Conservation (phyloP, 2,888 invertebrate genomes). For the Eledona agricola region DNA sequence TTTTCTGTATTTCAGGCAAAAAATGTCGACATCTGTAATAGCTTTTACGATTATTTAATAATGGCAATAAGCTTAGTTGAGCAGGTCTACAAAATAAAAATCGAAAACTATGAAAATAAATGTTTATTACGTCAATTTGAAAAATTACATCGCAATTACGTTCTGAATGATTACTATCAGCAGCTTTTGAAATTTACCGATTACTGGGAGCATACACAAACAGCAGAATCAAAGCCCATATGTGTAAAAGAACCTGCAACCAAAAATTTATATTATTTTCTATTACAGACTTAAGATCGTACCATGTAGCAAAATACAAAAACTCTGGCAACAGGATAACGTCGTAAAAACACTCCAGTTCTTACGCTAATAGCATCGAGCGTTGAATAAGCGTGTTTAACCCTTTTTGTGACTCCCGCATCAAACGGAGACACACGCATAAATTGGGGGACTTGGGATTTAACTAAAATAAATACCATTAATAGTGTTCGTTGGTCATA, state of each 20-base stretch:
- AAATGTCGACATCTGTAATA: too few species aligned
- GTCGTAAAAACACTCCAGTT: slow-evolving; percentile 79
- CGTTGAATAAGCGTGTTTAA: slow-evolving; percentile 80
- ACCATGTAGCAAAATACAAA: slow-evolving; percentile 87
- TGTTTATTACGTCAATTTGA: too few species aligned
- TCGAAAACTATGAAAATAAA: too few species aligned
- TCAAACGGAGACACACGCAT: slow-evolving; percentile 80
- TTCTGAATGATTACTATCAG: too few species aligned
- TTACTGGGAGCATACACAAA: slow-evolving; percentile 68
- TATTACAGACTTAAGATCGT: slow-evolving; percentile 47
- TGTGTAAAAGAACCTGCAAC: slow-evolving; percentile 75
- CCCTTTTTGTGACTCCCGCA: slow-evolving; percentile 75
- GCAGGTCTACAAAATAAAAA: too few species aligned
- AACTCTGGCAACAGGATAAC: slow-evolving; percentile 84
- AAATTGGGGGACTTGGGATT: slow-evolving; percentile 75
- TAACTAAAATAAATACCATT: slow-evolving; percentile 60
- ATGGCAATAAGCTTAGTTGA: too few species aligned
- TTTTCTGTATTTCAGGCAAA: background rate
- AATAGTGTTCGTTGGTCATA: background rate
- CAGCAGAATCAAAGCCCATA: slow-evolving; percentile 84
- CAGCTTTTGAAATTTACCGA: slow-evolving; percentile 36
- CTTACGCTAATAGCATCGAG: slow-evolving; percentile 81
- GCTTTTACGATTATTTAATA: too few species aligned
- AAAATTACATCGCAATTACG: too few species aligned
- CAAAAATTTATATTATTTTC: slow-evolving; percentile 17